Evolutionary conservation across 2,888 invertebrate genomes (phyloP), one percentile per base, ranked within the genome.

Genomic region (Callinectes sapidus): DNA sequence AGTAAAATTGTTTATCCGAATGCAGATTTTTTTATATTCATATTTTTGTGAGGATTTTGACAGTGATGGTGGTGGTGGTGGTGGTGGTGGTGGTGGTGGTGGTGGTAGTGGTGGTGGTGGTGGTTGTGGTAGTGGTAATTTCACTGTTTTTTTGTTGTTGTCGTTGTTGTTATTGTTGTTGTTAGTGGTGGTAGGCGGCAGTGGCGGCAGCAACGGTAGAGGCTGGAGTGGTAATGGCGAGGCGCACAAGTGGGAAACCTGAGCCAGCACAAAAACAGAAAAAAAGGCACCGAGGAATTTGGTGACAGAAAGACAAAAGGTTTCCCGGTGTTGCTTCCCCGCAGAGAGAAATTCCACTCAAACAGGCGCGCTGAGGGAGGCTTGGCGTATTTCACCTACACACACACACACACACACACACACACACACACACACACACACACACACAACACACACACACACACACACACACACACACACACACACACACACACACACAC

Each of bases 301-400:
- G 81, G 81, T 81, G 81, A 81, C 81, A 35, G 35, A 35, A 23
- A 61, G 81, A 81, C 81, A 81, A 81, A 81, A 81, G 81, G 35
- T 81, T 81, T 81, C 81, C 81, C n/a, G 81, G 81, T 81, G 81
- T 81, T 81, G 81, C 81, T 81, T 81, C 81, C 81, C 81, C 5
- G 81, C 35, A 81, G 81, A 81, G 16, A 8, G 16, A 81, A 81
- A 81, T 81, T 81, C 81, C 35, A 81, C 35, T 18, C 81, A 81
- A 81, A 81, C 35, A 81, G 81, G 81, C 18, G 35, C 16, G 81
- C 14, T 35, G 81, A 81, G 81, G 81, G 81, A 81, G 81, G 81
- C 18, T 28, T 18, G 35, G 81, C 35, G 81, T 16, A 81, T 18
- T 35, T 2, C 61, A 61, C 61, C 2, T 6, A 61, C 61, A 61